phyloP scores from a whole-genome alignment of 2,888 invertebrate genomes.

The Drosophila greeni region DNA sequence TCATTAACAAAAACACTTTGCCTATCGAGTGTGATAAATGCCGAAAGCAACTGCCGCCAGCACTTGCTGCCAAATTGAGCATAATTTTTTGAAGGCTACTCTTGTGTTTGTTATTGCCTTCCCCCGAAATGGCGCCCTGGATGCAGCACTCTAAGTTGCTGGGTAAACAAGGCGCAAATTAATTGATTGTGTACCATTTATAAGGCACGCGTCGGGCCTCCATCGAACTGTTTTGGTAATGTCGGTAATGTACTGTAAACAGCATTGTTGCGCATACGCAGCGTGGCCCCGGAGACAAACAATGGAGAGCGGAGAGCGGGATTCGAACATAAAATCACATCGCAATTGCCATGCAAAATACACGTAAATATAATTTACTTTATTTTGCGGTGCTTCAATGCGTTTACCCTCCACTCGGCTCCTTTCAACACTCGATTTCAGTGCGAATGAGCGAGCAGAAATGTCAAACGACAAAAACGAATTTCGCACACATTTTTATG shows the following conservation, averaged over 20 bases:
- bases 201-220: conserved; percentile 57
- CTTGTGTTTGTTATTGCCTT: conserved; percentile 47
- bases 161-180: conserved; percentile 67
- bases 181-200: conserved; percentile 72
- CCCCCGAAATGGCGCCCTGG: not conserved
- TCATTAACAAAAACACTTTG: conserved; percentile 65
- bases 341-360: conserved; percentile 69
- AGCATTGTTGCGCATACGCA: conserved; percentile 52
- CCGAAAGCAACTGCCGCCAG: conserved; percentile 33
- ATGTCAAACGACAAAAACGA: conserved; percentile 58
- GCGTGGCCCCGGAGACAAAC: conserved; percentile 8
- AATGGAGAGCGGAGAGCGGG: not conserved
- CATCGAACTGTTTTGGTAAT: conserved; percentile 48
- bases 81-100: conserved; percentile 50
- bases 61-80: conserved; percentile 59
- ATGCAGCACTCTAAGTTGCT: conserved; percentile 44
- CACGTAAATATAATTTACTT: conserved; percentile 71
- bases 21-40: conserved; percentile 68
- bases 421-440: not conserved
- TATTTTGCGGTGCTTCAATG: conserved; percentile 61
- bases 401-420: conserved; percentile 9
- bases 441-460: conserved; percentile 36
- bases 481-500: conserved; percentile 68
- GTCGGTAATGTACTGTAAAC: conserved; percentile 60
- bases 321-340: conserved; percentile 39